Conservation (phyloP, 2,113 vertebrate species). For the Chloropsis hardwickii region DNA sequence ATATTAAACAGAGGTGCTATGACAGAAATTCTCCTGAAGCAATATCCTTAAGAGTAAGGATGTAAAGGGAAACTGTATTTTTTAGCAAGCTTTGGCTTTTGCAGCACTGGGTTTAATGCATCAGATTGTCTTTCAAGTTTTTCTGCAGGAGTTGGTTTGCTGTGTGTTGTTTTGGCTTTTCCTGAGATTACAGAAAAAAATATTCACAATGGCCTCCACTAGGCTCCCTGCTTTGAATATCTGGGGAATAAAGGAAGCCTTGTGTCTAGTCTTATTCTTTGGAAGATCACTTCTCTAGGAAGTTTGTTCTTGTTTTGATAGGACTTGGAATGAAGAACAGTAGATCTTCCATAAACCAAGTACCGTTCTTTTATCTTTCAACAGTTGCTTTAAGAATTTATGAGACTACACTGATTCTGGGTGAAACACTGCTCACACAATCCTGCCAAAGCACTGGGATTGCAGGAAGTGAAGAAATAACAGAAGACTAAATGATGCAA, state of each 20-base stretch:
- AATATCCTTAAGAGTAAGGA: background rate
- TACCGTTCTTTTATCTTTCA: background rate
- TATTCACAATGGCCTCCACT: background rate
- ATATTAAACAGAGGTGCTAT: background rate
- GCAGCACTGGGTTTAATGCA: background rate
- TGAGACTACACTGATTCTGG: background rate
- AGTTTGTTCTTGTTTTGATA: background rate
- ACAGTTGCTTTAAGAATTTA: background rate
- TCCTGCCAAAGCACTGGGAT: background rate
- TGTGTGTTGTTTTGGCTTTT: background rate
- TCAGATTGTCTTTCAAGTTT: background rate
- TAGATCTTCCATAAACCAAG: background rate
- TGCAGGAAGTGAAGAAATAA: slow-evolving; percentile 46
- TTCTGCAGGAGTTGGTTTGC: background rate
- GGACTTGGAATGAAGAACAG: background rate
- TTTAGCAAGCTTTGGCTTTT: background rate
- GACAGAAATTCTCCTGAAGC: background rate
- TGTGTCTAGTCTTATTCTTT: background rate
- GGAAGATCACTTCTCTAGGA: background rate
- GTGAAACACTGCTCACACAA: background rate
- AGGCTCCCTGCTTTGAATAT: background rate
- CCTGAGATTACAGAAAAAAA: background rate
- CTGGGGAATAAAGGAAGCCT: background rate
- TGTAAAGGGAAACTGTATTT: background rate
- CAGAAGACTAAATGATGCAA: background rate